These are phyloP conservation scores for Serripes groenlandicus DNA, from an alignment of 2,888 invertebrate genomes.

Conservation along the genomic window DNA sequence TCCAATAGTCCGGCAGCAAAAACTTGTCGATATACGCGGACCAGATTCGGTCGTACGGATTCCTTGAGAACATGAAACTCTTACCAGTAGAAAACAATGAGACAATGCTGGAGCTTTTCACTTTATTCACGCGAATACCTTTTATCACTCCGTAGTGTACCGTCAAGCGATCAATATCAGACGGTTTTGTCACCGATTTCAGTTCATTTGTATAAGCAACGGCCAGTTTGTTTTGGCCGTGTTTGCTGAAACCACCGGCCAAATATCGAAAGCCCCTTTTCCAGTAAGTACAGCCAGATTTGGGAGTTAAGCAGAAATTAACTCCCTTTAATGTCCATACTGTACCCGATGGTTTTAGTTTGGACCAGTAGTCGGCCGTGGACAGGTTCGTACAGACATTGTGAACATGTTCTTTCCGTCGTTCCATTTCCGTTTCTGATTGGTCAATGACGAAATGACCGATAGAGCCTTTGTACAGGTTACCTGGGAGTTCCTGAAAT, in stretches of 20 bases:
- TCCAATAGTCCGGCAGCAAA: constrained; percentile 69
- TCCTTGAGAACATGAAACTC: constrained; percentile 66
- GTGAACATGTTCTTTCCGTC: neutral
- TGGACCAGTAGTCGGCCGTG: neutral
- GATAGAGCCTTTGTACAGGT: neutral
- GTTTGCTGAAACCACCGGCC: constrained; percentile 26
- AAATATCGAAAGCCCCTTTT: constrained; percentile 53
- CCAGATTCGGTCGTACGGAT: constrained; percentile 69
- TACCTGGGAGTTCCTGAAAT: neutral
- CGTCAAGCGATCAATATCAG: constrained; percentile 54
- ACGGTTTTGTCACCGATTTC: constrained; percentile 28
- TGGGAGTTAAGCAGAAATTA: constrained; percentile 1
- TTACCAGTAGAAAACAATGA: constrained; percentile 30
- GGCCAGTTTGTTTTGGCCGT: too few species aligned
- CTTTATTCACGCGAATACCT: neutral
- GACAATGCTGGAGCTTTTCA: constrained; percentile 12
- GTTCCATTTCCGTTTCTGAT: neutral
- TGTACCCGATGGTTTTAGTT: neutral
- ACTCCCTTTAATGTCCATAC: neutral
- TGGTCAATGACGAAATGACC: neutral
- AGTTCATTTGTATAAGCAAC: constrained; percentile 10
- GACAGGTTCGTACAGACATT: neutral
- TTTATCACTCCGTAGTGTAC: constrained; percentile 51
- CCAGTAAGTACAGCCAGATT: constrained; percentile 60
- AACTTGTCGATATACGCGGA: constrained; percentile 71